These are phyloP conservation scores for Taphrorychus bicolor DNA, from an alignment of 2,888 invertebrate genomes.

Conservation along the genomic window DNA sequence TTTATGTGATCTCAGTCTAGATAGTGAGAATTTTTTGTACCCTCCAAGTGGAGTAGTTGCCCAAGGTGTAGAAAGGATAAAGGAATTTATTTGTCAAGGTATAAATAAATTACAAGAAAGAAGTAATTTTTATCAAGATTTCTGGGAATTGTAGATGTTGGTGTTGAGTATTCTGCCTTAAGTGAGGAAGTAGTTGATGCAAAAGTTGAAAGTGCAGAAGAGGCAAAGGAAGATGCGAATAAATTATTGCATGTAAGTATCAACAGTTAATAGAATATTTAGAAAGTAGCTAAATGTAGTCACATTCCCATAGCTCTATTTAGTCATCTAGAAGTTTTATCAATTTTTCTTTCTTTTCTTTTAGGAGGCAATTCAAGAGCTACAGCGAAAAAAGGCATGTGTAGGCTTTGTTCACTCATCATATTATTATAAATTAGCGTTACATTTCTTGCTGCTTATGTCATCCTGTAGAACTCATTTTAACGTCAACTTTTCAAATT, in stretches of 20 bases:
- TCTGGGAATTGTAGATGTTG: slow-evolving; percentile 21
- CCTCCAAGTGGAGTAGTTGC: slow-evolving; percentile 69
- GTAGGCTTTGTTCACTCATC: slow-evolving; percentile 42
- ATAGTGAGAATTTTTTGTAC: slow-evolving; percentile 68
- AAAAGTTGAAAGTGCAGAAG: background rate
- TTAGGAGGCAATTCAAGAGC: slow-evolving; percentile 67
- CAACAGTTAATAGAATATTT: background rate
- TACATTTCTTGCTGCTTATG: too few relatives aligned
- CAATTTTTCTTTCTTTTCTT: slow-evolving; percentile 57
- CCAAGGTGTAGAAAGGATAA: slow-evolving; percentile 69
- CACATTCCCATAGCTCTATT: background rate
- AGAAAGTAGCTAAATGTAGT: background rate
- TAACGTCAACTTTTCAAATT: slow-evolving; percentile 45
- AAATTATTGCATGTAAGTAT: background rate
- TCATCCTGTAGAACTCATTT: too few relatives aligned
- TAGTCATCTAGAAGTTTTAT: too few relatives aligned
- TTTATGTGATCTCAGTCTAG: slow-evolving; percentile 68
- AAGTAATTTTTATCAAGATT: too few relatives aligned
- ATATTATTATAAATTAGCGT: too few relatives aligned
- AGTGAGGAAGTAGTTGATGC: background rate
- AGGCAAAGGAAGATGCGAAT: background rate
- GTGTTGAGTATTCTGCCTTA: slow-evolving; percentile 9
- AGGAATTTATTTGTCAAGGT: slow-evolving; percentile 70
- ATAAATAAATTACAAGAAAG: slow-evolving; percentile 27
- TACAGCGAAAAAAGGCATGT: slow-evolving; percentile 70